Base-by-base conservation (phyloP, 2,888 invertebrate genomes). In the Ochropleura plecta region DNA sequence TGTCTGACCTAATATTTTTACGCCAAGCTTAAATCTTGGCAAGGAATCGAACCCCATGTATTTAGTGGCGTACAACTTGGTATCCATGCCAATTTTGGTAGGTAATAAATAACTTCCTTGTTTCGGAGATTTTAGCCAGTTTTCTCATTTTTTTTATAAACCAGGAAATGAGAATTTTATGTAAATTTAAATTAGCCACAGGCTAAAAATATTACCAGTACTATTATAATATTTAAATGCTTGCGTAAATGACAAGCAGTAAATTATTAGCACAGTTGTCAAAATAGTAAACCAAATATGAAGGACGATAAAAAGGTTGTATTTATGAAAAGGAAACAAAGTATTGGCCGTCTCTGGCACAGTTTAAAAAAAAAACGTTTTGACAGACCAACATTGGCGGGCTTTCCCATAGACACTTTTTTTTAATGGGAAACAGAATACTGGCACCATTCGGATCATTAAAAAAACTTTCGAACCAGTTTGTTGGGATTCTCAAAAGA, bases 1-100 rank as follows among this genome's bases (percentile, higher is more conserved):
- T 8, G 12, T 53, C 12, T 55, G 72, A 71, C 46, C 57, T 14
- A 72, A 64, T 79, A 64, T 53, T 59, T 30, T 57, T 42, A 48
- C 9, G n/a, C 2, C 12, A n/a, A 69, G 44, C 53, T 70, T 70
- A 49, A 20, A 70, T 76, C 49, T 76, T 76, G 79, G 62, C 76
- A 71, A 53, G 9, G 44, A 49, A 70, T 70, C n/a, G 5, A 48
- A 79, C 4, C 4, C 44, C n/a, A 78, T 18, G 30, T 42, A 77
- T 70, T 49, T n/a, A 40, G 10, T 14, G 18, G 18, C 20, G 18
- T 79, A 63, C 0, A 51, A 57, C 40, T 46, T 20, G 8, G 73
- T 55, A 3, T 18, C 9, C 16, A 55, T 66, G 80, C 65, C 78
- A 78, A 74, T 60, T 73, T 66, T 73, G 62, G 3, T 20, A 46